phyloP scores from a whole-genome alignment of 1,140 invertebrate genomes.

The Lamellibrachia luymesi region DNA sequence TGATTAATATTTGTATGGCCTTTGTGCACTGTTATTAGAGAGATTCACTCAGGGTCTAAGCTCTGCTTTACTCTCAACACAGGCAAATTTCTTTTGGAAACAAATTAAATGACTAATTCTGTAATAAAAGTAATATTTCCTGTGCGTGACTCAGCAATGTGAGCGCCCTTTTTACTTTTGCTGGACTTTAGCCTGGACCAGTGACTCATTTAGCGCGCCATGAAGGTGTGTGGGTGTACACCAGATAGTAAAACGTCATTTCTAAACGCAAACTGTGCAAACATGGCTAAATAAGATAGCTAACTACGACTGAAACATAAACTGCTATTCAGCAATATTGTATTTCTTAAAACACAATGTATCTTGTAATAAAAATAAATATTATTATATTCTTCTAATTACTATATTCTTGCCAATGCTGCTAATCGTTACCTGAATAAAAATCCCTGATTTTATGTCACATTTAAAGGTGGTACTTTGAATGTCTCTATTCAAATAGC shows the following conservation, averaged over 20 bases:
- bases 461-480: neutral
- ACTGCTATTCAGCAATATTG: neutral
- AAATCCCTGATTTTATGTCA: neutral
- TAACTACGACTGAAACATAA: neutral
- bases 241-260: neutral
- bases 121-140: no score
- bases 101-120: no score
- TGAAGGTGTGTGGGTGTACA: no score
- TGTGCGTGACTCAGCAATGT: no score
- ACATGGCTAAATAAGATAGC: neutral
- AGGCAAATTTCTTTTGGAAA: no score
- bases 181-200: no score
- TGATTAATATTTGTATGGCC: conserved; percentile 10
- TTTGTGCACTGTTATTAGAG: no score
- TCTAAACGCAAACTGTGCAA: neutral
- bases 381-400: neutral
- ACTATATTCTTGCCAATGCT: neutral
- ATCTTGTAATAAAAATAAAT: neutral
- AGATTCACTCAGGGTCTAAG: no score
- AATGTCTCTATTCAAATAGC: neutral
- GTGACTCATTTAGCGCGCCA: no score
- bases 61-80: no score
- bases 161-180: no score
- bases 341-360: neutral
- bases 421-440: neutral